These are phyloP conservation scores for Chamaea fasciata DNA, from an alignment of 2,113 vertebrate genomes.

Conservation along the genomic window DNA sequence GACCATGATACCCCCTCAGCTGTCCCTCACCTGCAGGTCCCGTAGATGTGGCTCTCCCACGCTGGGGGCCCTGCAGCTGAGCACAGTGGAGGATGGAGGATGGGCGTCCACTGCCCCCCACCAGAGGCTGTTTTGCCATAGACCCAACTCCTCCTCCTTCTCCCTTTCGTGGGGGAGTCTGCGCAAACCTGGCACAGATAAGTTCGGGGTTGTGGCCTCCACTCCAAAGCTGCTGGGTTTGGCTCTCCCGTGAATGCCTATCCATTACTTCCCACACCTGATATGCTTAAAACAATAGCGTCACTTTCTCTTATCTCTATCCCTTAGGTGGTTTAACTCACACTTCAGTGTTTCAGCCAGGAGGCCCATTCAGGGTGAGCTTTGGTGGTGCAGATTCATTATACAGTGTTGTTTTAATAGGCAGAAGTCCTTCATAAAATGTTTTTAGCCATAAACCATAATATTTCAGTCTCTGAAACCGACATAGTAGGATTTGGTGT, in stretches of 20 bases:
- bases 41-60: not conserved
- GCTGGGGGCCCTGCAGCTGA: not conserved
- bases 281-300: not conserved
- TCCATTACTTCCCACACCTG: not conserved
- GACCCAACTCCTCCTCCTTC: not conserved
- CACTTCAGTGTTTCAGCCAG: not conserved
- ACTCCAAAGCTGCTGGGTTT: not conserved
- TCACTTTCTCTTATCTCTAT: not conserved
- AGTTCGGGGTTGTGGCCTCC: not conserved
- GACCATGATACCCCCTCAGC: not conserved
- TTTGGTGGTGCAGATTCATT: not conserved
- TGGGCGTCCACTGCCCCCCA: not conserved
- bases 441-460: not conserved
- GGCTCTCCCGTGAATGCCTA: not conserved
- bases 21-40: not conserved
- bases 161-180: too few species aligned
- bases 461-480: not conserved
- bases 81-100: not conserved
- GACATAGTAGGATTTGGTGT: not conserved
- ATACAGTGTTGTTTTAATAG: not conserved
- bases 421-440: not conserved
- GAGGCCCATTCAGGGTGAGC: not conserved
- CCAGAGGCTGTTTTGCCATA: not conserved
- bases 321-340: not conserved
- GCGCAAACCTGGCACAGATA: not conserved